These are phyloP conservation scores for Andrena fulva DNA, from an alignment of 2,888 invertebrate species.

Conservation along the genomic window DNA sequence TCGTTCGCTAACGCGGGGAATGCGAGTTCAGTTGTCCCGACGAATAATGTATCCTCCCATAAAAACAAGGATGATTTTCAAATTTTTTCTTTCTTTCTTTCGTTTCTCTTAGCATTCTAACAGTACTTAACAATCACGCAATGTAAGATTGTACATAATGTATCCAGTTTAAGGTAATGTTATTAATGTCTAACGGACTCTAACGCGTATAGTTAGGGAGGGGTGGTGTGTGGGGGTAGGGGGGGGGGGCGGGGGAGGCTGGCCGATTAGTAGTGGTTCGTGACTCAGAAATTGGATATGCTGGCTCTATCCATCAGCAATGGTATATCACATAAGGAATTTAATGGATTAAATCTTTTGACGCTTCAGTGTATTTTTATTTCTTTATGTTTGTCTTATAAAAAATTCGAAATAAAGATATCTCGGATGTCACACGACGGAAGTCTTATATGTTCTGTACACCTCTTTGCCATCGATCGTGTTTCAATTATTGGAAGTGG, in stretches of 20 bases:
- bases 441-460: constrained; percentile 73
- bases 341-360: constrained; percentile 77
- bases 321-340: constrained; percentile 72
- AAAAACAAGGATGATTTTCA: constrained; percentile 9
- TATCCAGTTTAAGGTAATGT: constrained; percentile 64
- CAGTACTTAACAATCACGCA: constrained; percentile 56
- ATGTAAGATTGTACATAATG: constrained; percentile 65
- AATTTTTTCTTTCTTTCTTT: not conserved
- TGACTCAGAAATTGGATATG: constrained; percentile 68
- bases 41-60: constrained; percentile 8
- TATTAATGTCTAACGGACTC: constrained; percentile 58
- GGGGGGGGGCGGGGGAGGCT: constrained; percentile 56
- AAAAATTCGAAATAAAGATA: constrained; percentile 76
- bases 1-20: constrained; percentile 15
- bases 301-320: constrained; percentile 71
- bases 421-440: constrained; percentile 76
- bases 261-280: constrained; percentile 69
- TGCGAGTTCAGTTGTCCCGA: constrained; percentile 10
- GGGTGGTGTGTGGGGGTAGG: too few species aligned
- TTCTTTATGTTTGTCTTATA: constrained; percentile 82
- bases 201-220: constrained; percentile 51
- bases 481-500: constrained; percentile 35
- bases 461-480: constrained; percentile 64
- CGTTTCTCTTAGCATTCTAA: constrained; percentile 23
- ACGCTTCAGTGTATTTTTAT: constrained; percentile 81